Evolutionary conservation across 1,140 invertebrate genomes (phyloP), one percentile per base, ranked within the genome.

Genomic region (Bombus ignitus): DNA sequence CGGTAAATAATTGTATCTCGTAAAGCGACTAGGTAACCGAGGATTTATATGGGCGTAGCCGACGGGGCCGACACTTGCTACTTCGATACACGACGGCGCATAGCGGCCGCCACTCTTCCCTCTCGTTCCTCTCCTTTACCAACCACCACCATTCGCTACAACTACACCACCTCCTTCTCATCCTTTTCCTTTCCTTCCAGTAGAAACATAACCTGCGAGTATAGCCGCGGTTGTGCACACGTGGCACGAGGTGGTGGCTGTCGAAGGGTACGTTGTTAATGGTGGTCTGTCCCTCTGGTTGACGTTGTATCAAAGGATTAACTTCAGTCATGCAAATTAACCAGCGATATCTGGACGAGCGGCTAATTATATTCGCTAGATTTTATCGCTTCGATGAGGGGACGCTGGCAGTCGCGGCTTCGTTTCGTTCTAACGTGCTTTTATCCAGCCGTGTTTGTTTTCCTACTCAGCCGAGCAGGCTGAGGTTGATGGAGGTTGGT

Each of bases 1-100:
- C 90, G 77, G 91, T 94, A 94, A 94, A 94, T 94, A 94, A 94
- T 93, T 93, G 91, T 92, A 92, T 92, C 91, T 93, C 89, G 92
- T 92, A 92, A 92, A 92, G 92, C 91, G 89, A 91, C 90, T 91
- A 91, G 92, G 88, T 93, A 92, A 91, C 90, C 81, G 77, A 91
- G 92, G 92, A 93, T 93, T 92, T 93, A 93, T 93, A 93, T 93
- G 92, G 92, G 92, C 91, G 92, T 92, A 92, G 90, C 91, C 92
- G 92, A 92, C 91, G 89, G 89, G 90, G 90, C 90, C 92, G 91
- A 91, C 91, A 92, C 90, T 94, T 92, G 90, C 89, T 92, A 86
- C 91, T 89, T 92, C 88, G 89, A 87, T 90, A 87, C 87, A 87
- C 85, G 84, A 89, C 90, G 87, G 59, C 85, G 89, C 85, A 71